A percentile compares a stretch with the other conserved stretches of the same genome.
Conservation (phyloP, 2,888 invertebrate genomes). For the Melinaea menophilus region DNA sequence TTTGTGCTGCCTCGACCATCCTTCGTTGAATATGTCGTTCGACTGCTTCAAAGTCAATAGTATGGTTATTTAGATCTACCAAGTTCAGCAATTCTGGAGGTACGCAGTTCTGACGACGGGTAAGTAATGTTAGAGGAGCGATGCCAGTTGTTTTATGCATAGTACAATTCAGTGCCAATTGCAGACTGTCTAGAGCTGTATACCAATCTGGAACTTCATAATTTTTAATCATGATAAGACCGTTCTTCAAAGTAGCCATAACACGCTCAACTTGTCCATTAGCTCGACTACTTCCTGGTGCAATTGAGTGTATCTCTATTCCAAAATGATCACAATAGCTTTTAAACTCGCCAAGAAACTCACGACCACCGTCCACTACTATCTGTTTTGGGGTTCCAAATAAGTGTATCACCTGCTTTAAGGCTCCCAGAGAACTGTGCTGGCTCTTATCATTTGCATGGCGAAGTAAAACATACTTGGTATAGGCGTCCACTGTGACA, state of each 20-base stretch:
- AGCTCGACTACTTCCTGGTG: conserved; percentile 32
- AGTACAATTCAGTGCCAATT: conserved; percentile 35
- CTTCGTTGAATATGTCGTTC: neutral
- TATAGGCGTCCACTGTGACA: too few relatives aligned
- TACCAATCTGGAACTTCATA: conserved; percentile 32
- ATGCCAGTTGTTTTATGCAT: conserved; percentile 26
- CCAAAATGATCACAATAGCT: conserved; percentile 26
- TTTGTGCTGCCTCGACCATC: neutral
- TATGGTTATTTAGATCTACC: neutral
- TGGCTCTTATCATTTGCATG: conserved; percentile 32
- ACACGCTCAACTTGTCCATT: conserved; percentile 32
- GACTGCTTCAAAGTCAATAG: neutral
- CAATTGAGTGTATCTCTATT: conserved; percentile 25
- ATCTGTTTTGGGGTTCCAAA: conserved; percentile 30
- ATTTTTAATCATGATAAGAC: conserved; percentile 31
- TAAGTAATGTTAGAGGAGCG: conserved; percentile 28
- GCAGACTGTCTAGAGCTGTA: conserved; percentile 29
- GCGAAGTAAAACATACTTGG: conserved; percentile 1
- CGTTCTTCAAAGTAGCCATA: conserved; percentile 28
- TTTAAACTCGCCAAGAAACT: conserved; percentile 29
- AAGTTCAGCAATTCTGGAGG: conserved; percentile 25
- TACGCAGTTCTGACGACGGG: conserved; percentile 22
- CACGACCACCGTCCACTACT: conserved; percentile 29
- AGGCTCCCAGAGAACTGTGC: conserved; percentile 14
- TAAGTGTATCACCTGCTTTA: conserved; percentile 18